Evolutionary conservation across 2,113 vertebrate species (phyloP), one percentile per base, ranked within the genome.

Genomic region (Saccopteryx leptura): DNA sequence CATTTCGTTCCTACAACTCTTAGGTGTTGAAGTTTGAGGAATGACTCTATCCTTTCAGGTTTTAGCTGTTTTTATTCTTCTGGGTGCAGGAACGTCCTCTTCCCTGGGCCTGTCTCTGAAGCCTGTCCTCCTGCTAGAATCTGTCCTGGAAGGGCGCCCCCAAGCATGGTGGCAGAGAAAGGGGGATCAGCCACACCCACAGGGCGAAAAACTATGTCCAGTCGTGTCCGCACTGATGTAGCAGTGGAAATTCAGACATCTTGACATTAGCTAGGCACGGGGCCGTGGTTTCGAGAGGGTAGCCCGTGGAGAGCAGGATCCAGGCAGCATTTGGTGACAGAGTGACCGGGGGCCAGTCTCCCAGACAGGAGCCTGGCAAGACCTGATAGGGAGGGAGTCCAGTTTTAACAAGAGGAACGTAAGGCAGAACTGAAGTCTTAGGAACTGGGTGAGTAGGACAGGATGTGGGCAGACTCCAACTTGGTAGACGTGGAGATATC

Each of bases 11-110:
- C 56, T 78, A 60, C 52, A 63, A 72, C 68, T 87, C 71, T 72
- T 50, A 52, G 5, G 90, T 88, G 39, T 18, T 82, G 72, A 65
- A 23, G 78, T 88, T 88, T 88, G 60, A 46, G 63, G 9, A 86
- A 15, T 33, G 46, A 90, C 63, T 66, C 31, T 33, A 28, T 72
- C 82, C 24, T 75, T 90, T 39, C 39, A 31, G 81, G 81, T 88
- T 71, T 71, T 82, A 56, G 13, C 58, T 69, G 50, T 80, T 95
- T 95, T 83, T 91, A 21, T 58, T 88, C 54, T 91, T 60, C 61
- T 72, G 26, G 2, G 4, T 46, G 26, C 33, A 61, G 46, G 24
- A 52, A 93, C 75, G 58, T 8, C n/a, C 28, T 50, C 33, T 28
- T 86, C 14, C 17, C 56, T 11, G 33, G 63, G 33, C 31, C 78